These are phyloP conservation scores for Athalia rosae DNA, from an alignment of 2,888 invertebrate species.

Conservation along the genomic window DNA sequence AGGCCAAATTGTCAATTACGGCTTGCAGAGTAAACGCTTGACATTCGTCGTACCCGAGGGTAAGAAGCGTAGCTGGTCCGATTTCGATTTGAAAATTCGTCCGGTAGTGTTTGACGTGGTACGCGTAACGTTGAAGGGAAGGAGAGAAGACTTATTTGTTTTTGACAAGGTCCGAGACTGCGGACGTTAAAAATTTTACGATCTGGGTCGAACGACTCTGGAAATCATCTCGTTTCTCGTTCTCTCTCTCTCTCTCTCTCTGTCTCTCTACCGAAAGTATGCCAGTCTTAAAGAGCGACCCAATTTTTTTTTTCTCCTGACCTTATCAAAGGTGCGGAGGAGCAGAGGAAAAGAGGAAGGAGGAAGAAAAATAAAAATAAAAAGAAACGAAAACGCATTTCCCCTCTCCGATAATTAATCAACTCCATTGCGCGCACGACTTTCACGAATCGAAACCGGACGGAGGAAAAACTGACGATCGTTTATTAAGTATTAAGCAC, in stretches of 20 bases:
- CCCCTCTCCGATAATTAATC: slow-evolving; percentile 25
- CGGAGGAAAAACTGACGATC: slow-evolving; percentile 3
- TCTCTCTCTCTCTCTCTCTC: too few species aligned
- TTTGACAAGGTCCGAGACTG: too few species aligned
- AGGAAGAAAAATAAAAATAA: too few species aligned
- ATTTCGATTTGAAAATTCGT: too few species aligned
- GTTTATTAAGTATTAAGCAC: neutral
- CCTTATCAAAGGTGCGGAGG: slow-evolving; percentile 1
- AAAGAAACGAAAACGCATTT: neutral
- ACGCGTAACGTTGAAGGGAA: too few species aligned
- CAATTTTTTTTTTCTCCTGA: neutral
- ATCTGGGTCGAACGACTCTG: neutral
- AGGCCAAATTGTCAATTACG: slow-evolving; percentile 66
- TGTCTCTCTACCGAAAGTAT: slow-evolving; percentile 13
- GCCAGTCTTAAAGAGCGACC: slow-evolving; percentile 19
- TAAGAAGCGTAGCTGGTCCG: too few species aligned
- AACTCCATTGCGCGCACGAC: slow-evolving; percentile 25
- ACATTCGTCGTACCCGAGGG: neutral
- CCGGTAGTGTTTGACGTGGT: too few species aligned
- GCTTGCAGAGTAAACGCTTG: slow-evolving; percentile 44
- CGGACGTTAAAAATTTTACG: too few species aligned
- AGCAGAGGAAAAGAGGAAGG: neutral
- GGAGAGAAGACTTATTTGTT: too few species aligned
- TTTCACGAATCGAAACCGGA: slow-evolving; percentile 39
- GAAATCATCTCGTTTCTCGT: neutral